Evolutionary conservation across 2,113 vertebrate genomes (phyloP).

Genomic region (Sphyrna mokarran): DNA sequence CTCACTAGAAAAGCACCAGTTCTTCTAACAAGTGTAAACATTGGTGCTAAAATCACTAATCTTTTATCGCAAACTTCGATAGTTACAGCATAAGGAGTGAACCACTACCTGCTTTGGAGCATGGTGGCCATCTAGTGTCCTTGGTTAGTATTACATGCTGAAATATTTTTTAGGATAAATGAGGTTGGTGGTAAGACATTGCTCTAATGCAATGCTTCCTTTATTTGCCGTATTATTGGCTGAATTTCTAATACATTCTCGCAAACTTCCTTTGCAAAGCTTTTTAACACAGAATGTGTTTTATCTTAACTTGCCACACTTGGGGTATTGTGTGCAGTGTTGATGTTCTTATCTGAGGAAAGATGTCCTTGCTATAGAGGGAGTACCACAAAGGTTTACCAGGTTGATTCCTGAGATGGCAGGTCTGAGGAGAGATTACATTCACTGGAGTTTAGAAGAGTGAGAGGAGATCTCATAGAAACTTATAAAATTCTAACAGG

Average conservation of each 20-base stretch:
- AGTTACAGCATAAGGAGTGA: background rate
- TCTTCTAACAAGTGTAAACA: background rate
- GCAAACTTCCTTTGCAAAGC: background rate
- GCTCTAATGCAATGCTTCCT: background rate
- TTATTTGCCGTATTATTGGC: background rate
- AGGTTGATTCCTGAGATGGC: too few relatives aligned
- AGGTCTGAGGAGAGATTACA: too few relatives aligned
- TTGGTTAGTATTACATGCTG: background rate
- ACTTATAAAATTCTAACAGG: too few relatives aligned
- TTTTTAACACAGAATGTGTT: background rate
- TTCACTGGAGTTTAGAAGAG: too few relatives aligned
- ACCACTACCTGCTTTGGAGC: background rate
- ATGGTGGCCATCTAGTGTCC: background rate
- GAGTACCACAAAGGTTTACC: too few relatives aligned
- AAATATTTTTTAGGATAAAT: background rate
- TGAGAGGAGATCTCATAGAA: too few relatives aligned
- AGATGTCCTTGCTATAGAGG: too few relatives aligned
- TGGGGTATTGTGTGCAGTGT: too few relatives aligned
- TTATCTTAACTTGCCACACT: background rate
- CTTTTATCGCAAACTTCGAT: background rate
- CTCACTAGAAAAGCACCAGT: background rate
- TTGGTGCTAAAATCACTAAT: background rate
- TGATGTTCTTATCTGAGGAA: too few relatives aligned
- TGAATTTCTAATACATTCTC: background rate
- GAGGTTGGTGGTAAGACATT: too few relatives aligned